Percentiles rank a stretch among this genome's conserved stretches.
phyloP scores from a whole-genome alignment of 2,113 vertebrate genomes.

The Isichthys henryi region DNA sequence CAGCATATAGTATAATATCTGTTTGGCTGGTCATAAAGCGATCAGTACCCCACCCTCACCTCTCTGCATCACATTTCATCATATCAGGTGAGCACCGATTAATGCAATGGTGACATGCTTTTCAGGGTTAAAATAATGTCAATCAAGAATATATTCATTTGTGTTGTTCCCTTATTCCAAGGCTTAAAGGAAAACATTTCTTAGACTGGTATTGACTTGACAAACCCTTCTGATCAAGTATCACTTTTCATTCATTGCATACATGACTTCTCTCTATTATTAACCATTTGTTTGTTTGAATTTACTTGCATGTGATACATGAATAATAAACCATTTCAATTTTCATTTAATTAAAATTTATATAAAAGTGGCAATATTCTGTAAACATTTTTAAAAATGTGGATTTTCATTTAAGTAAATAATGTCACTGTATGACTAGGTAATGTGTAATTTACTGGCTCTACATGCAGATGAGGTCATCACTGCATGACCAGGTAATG shows the following conservation, averaged over 20 bases:
- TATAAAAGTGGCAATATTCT: background rate
- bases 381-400: background rate
- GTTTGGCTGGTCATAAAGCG: background rate
- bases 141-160: background rate
- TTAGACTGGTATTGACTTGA: background rate
- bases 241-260: background rate
- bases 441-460: background rate
- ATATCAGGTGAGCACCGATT: background rate
- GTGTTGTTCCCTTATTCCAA: background rate
- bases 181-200: background rate
- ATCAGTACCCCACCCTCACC: background rate
- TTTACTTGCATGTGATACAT: background rate
- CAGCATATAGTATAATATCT: constrained; percentile 2
- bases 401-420: background rate
- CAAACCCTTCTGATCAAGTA: background rate
- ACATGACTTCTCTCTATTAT: background rate
- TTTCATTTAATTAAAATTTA: background rate
- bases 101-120: background rate
- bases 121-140: background rate
- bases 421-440: background rate
- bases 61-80: background rate
- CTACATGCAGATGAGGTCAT: background rate
- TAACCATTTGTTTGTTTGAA: background rate
- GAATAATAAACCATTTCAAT: background rate
- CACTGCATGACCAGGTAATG: background rate